A percentile compares a stretch with the other conserved stretches of the same genome.
Evolutionary conservation across 2,797 vertebrate species (phyloP).

Genomic region (Esox lucius): DNA sequence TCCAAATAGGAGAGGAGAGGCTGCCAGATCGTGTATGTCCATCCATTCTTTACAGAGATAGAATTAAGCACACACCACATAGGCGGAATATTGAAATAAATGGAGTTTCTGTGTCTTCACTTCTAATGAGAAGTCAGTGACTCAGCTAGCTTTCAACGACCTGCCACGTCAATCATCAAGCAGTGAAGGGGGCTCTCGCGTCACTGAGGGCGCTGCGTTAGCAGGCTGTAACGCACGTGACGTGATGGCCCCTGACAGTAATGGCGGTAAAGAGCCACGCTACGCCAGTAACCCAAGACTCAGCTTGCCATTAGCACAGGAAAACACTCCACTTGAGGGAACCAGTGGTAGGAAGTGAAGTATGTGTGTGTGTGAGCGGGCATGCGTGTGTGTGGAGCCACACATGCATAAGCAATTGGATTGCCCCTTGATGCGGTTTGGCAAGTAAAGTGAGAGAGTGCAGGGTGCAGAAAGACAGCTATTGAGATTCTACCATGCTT

Average conservation of each 20-base stretch:
- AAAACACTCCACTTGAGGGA: conserved; percentile 48
- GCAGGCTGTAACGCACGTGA: conserved; percentile 41
- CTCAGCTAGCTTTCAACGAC: background rate
- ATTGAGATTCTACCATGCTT: background rate
- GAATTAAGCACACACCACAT: background rate
- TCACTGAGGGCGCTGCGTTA: conserved; percentile 41
- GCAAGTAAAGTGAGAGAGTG: conserved; percentile 28
- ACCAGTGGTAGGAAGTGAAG: background rate
- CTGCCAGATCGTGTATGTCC: background rate
- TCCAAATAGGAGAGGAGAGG: too few relatives aligned
- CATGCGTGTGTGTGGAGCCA: conserved; percentile 31
- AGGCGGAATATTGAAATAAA: background rate
- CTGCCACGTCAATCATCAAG: conserved; percentile 48
- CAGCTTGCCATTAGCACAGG: conserved; percentile 43
- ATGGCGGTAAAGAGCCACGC: conserved; percentile 56
- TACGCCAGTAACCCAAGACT: conserved; percentile 56
- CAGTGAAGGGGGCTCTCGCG: conserved; percentile 23
- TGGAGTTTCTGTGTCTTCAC: conserved; percentile 1
- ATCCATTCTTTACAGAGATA: background rate
- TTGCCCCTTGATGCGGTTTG: conserved; percentile 21
- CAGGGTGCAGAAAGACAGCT: conserved; percentile 24
- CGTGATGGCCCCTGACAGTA: conserved; percentile 48
- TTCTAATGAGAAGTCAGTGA: background rate
- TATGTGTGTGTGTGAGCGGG: background rate
- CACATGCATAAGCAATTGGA: background rate